Evolutionary conservation across 2,888 invertebrate genomes (phyloP).

Genomic region (Pseudeuparius sepicola): DNA sequence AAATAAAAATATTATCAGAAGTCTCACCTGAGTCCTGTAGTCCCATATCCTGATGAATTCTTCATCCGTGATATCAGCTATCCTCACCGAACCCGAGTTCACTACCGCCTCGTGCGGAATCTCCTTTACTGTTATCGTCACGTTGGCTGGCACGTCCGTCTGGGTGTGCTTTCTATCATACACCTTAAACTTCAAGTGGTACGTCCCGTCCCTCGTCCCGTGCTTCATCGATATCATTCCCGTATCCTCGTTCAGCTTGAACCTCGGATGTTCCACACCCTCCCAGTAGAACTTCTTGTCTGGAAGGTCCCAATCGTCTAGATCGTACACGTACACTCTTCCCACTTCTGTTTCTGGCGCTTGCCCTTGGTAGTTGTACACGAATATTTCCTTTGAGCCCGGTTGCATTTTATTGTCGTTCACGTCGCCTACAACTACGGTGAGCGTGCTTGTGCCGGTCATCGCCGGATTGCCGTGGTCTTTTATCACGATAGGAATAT

Average conservation of each 20-base stretch:
- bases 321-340: conserved; percentile 94
- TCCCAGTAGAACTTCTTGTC: conserved; percentile 98
- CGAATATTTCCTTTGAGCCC: conserved; percentile 92
- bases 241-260: conserved; percentile 80
- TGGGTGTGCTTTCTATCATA: conserved; percentile 92
- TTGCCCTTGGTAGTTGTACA: conserved; percentile 80
- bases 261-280: conserved; percentile 67
- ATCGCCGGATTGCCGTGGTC: conserved; percentile 95
- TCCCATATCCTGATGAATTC: conserved; percentile 94
- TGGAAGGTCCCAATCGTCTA: conserved; percentile 97
- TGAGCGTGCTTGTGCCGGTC: conserved; percentile 92
- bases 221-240: conserved; percentile 95
- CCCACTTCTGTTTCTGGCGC: conserved; percentile 39
- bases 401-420: conserved; percentile 99
- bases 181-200: conserved; percentile 63
- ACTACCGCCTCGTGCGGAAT: conserved; percentile 92
- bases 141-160: conserved; percentile 92
- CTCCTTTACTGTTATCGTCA: conserved; percentile 86
- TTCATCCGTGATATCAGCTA: conserved; percentile 90
- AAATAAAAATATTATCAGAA: no score
- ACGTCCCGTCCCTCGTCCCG: conserved; percentile 76
- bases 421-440: conserved; percentile 93
- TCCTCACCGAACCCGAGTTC: conserved; percentile 89
- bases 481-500: conserved; percentile 94
- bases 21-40: conserved; percentile 48